Percentiles rank a stretch among this genome's conserved stretches.
Conservation (phyloP, 2,797 vertebrate species). For the Lates japonicus region DNA sequence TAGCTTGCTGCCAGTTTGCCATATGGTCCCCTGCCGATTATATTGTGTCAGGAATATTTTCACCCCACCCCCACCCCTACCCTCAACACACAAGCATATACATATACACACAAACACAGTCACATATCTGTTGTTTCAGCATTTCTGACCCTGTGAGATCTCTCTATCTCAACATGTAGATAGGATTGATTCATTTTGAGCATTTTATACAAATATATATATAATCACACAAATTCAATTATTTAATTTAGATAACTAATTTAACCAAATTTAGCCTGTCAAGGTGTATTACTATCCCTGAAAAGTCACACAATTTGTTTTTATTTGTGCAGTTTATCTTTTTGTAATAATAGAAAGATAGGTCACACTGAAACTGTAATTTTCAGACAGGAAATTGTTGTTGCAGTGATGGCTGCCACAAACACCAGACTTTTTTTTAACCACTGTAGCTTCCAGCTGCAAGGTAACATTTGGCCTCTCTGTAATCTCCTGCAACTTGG, state of each 20-base stretch:
- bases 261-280: not conserved
- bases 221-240: not conserved
- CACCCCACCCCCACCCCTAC: conserved; percentile 36
- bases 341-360: conserved; percentile 30
- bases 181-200: conserved; percentile 13
- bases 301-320: not conserved
- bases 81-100: conserved; percentile 18
- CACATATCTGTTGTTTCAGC: conserved; percentile 84
- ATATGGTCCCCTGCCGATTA: conserved; percentile 94
- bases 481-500: conserved; percentile 89
- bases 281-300: not conserved
- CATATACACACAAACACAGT: conserved; percentile 24
- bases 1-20: conserved; percentile 94
- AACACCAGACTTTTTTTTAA: too few relatives aligned
- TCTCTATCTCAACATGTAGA: conserved; percentile 74
- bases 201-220: not conserved
- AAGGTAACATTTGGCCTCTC: conserved; percentile 83
- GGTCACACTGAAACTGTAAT: conserved; percentile 26
- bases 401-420: conserved; percentile 8
- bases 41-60: conserved; percentile 92
- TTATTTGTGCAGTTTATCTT: conserved; percentile 7
- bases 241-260: not conserved
- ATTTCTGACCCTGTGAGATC: conserved; percentile 70
- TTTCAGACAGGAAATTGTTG: conserved; percentile 46
- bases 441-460: conserved; percentile 68